Evolutionary conservation across 2,888 invertebrate genomes (phyloP).

Genomic region (Xanthorhoe designata): DNA sequence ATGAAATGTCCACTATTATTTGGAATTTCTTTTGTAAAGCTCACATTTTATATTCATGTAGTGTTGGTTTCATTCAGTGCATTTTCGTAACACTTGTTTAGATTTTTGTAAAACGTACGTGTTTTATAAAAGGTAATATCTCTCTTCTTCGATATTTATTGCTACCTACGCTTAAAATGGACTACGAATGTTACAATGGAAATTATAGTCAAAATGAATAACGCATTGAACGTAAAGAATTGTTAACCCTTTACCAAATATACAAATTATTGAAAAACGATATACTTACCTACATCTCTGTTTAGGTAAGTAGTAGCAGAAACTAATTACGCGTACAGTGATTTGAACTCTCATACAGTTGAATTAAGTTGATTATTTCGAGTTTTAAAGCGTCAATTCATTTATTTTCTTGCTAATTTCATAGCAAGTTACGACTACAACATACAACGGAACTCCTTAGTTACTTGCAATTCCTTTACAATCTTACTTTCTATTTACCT

Average conservation of each 20-base stretch:
- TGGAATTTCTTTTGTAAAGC: constrained; percentile 23
- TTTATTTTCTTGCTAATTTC: no score
- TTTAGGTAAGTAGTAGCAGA: no score
- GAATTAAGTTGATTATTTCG: no score
- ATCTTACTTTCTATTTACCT: constrained; percentile 27
- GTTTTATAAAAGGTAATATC: constrained; percentile 29
- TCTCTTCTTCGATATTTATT: constrained; percentile 34
- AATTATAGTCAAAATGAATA: not conserved
- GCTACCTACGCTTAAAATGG: constrained; percentile 26
- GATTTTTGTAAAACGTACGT: constrained; percentile 14
- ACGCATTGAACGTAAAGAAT: not conserved
- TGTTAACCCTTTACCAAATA: not conserved
- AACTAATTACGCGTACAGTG: no score
- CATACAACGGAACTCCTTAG: not conserved
- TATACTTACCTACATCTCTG: no score
- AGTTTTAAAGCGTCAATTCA: no score
- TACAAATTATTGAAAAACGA: not conserved
- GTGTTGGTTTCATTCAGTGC: constrained; percentile 32
- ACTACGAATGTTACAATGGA: not conserved
- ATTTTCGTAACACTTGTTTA: constrained; percentile 34
- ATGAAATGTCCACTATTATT: constrained; percentile 22
- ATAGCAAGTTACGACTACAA: not conserved
- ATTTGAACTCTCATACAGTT: no score
- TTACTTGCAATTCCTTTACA: not conserved
- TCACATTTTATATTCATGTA: constrained; percentile 32